Conservation (phyloP, 2,888 invertebrate species). For the Drosophila macrothrix region DNA sequence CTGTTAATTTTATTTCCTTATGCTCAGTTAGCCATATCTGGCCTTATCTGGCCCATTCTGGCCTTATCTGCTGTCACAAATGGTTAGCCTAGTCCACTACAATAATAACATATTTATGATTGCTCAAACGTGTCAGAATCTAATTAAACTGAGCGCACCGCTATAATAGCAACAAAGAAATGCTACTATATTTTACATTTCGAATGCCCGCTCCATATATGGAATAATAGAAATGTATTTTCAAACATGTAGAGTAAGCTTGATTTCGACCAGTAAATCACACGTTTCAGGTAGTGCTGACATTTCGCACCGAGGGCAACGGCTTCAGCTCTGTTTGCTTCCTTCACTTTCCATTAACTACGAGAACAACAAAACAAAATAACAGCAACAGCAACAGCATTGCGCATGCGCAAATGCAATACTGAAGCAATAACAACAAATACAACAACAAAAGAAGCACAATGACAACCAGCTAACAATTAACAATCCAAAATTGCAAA, state of each 20-base stretch:
- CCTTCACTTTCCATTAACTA: conserved; percentile 67
- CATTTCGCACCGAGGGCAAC: conserved; percentile 49
- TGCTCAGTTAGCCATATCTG: conserved; percentile 6
- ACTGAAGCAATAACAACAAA: conserved; percentile 30
- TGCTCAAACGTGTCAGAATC: conserved; percentile 1
- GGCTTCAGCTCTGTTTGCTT: conserved; percentile 34
- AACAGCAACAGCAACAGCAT: conserved; percentile 13
- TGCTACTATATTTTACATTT: not conserved
- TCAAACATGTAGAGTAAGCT: not conserved
- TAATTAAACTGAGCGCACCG: not conserved
- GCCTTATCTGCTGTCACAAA: conserved; percentile 15
- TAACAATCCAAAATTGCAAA: not conserved
- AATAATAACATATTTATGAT: conserved; percentile 6
- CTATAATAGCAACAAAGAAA: not conserved
- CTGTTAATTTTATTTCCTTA: conserved; percentile 1
- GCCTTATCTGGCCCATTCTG: not conserved
- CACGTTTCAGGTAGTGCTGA: conserved; percentile 32
- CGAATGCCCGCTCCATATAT: not conserved
- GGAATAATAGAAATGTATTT: conserved; percentile 12
- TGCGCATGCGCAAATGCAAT: conserved; percentile 49
- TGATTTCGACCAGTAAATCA: conserved; percentile 21
- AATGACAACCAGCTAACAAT: conserved; percentile 29
- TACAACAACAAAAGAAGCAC: conserved; percentile 6
- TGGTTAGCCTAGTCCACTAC: not conserved
- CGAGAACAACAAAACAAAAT: conserved; percentile 59